phyloP scores from a whole-genome alignment of 2,888 invertebrate genomes.

The Perithous albicinctus region DNA sequence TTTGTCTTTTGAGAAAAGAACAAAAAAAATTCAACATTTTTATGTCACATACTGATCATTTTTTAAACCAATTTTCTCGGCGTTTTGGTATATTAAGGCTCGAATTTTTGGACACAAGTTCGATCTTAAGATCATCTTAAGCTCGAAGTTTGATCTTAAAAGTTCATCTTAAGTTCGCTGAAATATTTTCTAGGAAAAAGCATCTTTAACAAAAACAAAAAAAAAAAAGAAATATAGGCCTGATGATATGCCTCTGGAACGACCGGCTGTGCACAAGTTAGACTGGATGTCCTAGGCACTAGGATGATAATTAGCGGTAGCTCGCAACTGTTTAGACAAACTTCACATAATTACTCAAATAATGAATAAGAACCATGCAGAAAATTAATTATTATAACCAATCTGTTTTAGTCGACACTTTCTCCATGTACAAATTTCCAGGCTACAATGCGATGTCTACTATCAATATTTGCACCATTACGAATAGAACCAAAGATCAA shows the following conservation, averaged over 20 bases:
- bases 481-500: neutral
- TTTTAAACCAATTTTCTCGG: too few species aligned
- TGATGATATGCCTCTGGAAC: constrained; percentile 31
- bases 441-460: neutral
- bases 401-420: neutral
- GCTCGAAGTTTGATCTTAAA: too few species aligned
- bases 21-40: too few species aligned
- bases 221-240: constrained; percentile 10
- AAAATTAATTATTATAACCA: neutral
- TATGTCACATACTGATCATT: too few species aligned
- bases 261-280: constrained; percentile 38
- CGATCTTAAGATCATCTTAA: too few species aligned
- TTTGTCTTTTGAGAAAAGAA: too few species aligned
- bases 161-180: too few species aligned
- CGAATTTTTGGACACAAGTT: too few species aligned
- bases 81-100: too few species aligned
- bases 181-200: constrained; percentile 6
- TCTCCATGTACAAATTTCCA: constrained; percentile 9
- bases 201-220: too few species aligned
- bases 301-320: constrained; percentile 31
- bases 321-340: constrained; percentile 34
- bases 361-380: neutral
- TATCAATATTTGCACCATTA: neutral
- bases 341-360: neutral
- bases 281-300: constrained; percentile 27